Evolutionary conservation across 2,888 invertebrate genomes (phyloP), one percentile per base, ranked within the genome.

Genomic region (Xiphydria camelus): DNA sequence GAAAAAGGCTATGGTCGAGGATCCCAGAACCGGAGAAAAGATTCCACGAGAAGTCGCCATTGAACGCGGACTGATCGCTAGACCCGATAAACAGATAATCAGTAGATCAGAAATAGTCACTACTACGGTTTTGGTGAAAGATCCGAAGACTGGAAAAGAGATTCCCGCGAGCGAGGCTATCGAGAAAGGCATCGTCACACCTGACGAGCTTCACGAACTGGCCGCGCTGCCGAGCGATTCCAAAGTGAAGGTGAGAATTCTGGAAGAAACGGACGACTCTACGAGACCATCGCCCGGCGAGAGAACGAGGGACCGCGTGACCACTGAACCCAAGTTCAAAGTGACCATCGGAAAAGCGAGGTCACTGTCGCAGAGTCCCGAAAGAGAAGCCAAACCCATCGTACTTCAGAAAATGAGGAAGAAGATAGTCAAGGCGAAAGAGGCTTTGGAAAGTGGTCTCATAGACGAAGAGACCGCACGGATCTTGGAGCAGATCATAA

Each of bases 11-110:
- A 84, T 88, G 79, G 83, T 88, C 9, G 78, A 83, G 42, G 92
- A 94, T 75, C 91, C 94, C 1, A 83, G 82, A 59, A 88, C 91
- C 1, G 91, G 90, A 2, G 85, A 90, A 68, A 84, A 86, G 66
- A 79, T 92, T 55, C 88, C 89, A 1, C 82, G 91, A 59, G 88
- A 90, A 73, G 86, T 89, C 39, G 94, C 94, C 2, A 83, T 90
- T 55, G 83, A 88, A 67, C 80, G 86, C 49, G 91, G 91, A 4
- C 74, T 87, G 47, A 86, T 93, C 6, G 52, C 63, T 5, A n/a
- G n/a, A n/a, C 64, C 65, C 3, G 68, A 68, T 17, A 59, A 51
- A 17, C n/a, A n/a, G n/a, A 33, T 51, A 10, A 44, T 50, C 1
- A 55, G 49, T 33, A 53, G 55, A 26, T 49, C 49, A 4, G 54